Base-by-base conservation (phyloP, 2,888 invertebrate species). In the Apamea crenata region DNA sequence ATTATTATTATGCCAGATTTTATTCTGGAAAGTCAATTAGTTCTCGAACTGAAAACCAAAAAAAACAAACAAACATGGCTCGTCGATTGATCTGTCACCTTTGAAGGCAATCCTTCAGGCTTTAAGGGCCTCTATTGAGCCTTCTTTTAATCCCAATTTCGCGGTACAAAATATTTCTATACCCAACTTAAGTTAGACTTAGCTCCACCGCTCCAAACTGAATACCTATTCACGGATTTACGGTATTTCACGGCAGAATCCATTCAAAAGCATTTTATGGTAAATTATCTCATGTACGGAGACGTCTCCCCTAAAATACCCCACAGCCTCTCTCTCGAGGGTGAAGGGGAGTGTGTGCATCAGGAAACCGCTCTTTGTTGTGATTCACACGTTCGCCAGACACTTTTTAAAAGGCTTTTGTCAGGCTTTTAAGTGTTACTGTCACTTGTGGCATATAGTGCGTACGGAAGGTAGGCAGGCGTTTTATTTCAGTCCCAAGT, bases 321-420 rank as follows among this genome's bases (percentile, higher is more conserved):
- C 87, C 84, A n/a, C n/a, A 32, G 50, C 78, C 50, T 77, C 75
- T 81, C 72, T n/a, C 82, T 44, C 59, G 81, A 68, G 87, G 71
- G 80, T 69, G 44, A 53, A 71, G 63, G 40, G 61, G 79, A 63
- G 29, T 78, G 79, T 78, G 72, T 77, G 68, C 87, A 84, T 80
- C 79, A 88, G 86, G 90, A 92, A 91, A 86, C 89, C 83, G 74
- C 87, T 88, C 93, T 94, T 94, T 95, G 95, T 95, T 92, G 92
- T 90, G 93, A 93, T 94, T 94, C 95, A 93, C 94, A 92, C 93
- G 80, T 83, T 93, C 91, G 91, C 94, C 93, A 96, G 96, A 96
- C 96, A 94, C 94, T 94, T 95, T 94, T 95, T 93, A 93, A 96
- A 96, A 95, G 93, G 89, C 95, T 83, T 95, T 96, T 96, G 95